These are phyloP conservation scores for Trialeurodes vaporariorum DNA, from an alignment of 1,140 invertebrate species.

Conservation along the genomic window DNA sequence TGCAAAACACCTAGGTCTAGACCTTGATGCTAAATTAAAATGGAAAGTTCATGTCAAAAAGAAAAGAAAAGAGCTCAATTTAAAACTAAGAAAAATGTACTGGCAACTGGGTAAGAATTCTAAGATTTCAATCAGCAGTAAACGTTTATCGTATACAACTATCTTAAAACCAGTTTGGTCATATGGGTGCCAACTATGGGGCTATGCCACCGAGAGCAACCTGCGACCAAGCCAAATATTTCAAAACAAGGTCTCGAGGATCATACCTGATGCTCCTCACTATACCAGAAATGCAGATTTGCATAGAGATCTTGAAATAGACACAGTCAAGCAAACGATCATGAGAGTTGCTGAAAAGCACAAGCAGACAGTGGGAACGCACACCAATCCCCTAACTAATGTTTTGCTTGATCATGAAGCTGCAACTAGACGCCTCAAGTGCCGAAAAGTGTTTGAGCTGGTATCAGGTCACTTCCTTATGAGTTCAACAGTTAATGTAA, in stretches of 20 bases:
- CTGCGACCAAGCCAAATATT: not conserved
- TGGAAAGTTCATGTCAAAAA: not conserved
- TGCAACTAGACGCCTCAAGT: too few relatives aligned
- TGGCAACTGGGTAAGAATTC: not conserved
- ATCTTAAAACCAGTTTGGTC: not conserved
- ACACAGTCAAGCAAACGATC: not conserved
- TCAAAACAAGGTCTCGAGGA: not conserved
- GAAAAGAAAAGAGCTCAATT: not conserved
- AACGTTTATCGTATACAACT: not conserved
- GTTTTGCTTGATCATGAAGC: too few relatives aligned
- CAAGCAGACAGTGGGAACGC: not conserved
- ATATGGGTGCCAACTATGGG: not conserved
- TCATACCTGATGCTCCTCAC: not conserved
- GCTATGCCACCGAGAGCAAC: not conserved
- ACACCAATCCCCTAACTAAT: too few relatives aligned
- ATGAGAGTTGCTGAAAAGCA: not conserved
- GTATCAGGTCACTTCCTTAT: too few relatives aligned
- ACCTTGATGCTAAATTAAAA: not conserved
- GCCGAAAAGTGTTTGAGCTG: too few relatives aligned
- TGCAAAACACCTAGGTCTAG: not conserved
- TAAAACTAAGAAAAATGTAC: not conserved
- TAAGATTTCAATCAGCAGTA: not conserved
- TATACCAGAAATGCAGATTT: not conserved
- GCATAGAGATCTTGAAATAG: not conserved
- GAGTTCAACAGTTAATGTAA: too few relatives aligned